phyloP scores from a whole-genome alignment of 1,140 invertebrate species.

The Platyscapa corneri region DNA sequence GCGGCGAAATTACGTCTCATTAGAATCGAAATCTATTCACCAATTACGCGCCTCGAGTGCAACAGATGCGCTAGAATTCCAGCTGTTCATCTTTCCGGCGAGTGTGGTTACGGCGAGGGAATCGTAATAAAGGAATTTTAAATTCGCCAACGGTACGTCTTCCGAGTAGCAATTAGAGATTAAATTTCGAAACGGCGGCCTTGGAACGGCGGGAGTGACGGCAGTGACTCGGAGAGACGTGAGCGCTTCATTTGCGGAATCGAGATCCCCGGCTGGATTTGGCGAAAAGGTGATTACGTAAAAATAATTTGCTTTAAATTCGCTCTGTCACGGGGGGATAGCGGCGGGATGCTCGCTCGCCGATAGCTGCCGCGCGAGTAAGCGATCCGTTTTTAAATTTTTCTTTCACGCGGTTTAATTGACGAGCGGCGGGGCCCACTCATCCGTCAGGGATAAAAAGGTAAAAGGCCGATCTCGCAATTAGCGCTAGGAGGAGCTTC shows the following conservation, averaged over 20 bases:
- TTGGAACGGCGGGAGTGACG: neutral
- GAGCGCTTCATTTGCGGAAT: neutral
- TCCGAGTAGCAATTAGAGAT: neutral
- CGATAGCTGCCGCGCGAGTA: neutral
- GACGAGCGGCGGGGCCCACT: slow-evolving; percentile 13
- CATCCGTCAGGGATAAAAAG: slow-evolving; percentile 43
- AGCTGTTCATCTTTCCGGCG: neutral
- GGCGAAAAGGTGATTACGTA: neutral
- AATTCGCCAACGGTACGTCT: neutral
- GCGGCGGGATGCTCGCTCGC: neutral
- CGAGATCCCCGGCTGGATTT: neutral
- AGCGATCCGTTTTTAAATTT: slow-evolving; percentile 31
- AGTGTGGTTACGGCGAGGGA: neutral
- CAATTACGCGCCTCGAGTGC: neutral
- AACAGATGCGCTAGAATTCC: neutral
- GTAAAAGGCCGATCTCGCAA: slow-evolving; percentile 1
- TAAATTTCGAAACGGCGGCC: neutral
- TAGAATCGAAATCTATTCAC: neutral
- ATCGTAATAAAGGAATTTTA: neutral
- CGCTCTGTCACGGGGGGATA: neutral
- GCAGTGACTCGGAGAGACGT: neutral
- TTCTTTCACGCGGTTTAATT: slow-evolving; percentile 35
- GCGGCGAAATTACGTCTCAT: neutral
- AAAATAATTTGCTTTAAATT: neutral
- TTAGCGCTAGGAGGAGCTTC: neutral